A percentile compares a stretch with the other conserved stretches of the same genome.
phyloP scores from a whole-genome alignment of 64 coral and sea anemone species.

The Actinia equina region DNA sequence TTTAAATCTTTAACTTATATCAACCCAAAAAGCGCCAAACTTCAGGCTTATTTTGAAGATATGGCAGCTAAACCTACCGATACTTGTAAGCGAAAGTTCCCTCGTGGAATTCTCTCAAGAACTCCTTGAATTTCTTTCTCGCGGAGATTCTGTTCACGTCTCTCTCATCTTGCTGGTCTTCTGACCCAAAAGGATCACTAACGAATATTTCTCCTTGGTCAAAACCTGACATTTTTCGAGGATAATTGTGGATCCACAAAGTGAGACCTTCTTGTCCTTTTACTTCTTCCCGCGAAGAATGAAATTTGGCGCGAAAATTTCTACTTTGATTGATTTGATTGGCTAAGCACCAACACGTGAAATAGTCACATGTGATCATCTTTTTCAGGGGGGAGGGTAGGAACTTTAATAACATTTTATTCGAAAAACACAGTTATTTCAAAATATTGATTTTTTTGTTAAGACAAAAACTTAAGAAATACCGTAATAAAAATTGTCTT shows the following conservation, averaged over 20 bases:
- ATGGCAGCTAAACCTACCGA: constrained; percentile 48
- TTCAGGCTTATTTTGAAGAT: neutral
- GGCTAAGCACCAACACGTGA: constrained; percentile 32
- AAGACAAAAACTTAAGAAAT: too few species aligned
- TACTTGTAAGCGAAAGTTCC: constrained; percentile 92
- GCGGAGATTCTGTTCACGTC: constrained; percentile 71
- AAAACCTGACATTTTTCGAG: constrained; percentile 90
- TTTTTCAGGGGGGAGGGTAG: neutral
- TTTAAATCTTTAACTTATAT: neutral
- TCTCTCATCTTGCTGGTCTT: constrained; percentile 86
- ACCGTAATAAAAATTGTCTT: neutral
- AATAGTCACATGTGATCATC: constrained; percentile 3
- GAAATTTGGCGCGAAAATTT: constrained; percentile 86
- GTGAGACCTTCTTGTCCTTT: neutral
- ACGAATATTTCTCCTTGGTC: constrained; percentile 89
- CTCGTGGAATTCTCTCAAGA: constrained; percentile 97
- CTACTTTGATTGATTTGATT: constrained; percentile 48
- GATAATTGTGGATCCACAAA: neutral
- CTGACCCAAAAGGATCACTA: constrained; percentile 98
- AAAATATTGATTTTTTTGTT: neutral
- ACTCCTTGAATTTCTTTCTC: constrained; percentile 94
- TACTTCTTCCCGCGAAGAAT: constrained; percentile 21
- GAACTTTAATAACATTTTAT: neutral
- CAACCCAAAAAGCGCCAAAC: too few species aligned
- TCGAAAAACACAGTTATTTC: neutral